Conservation (phyloP, 2,113 vertebrate species). For the Xyliphius kryptos region DNA sequence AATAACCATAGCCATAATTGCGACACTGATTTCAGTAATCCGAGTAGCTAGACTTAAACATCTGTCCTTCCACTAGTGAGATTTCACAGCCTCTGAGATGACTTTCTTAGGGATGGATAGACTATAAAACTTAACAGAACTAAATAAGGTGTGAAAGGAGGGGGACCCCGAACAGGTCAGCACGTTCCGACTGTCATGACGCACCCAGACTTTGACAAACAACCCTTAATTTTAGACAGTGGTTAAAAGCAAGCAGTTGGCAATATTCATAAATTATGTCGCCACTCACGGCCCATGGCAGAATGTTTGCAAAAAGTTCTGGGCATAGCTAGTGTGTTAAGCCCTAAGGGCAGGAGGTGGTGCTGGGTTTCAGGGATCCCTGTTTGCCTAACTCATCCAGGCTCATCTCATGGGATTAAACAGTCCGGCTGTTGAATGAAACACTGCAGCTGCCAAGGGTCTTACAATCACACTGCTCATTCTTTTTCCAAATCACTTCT, state of each 20-base stretch:
- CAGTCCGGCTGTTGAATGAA: slow-evolving; percentile 34
- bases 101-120: neutral
- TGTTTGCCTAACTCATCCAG: slow-evolving; percentile 38
- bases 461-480: slow-evolving; percentile 40
- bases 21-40: slow-evolving; percentile 4
- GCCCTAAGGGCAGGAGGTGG: slow-evolving; percentile 22
- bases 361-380: slow-evolving; percentile 34
- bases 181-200: slow-evolving; percentile 5
- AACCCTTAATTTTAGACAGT: slow-evolving; percentile 8
- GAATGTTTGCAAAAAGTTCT: slow-evolving; percentile 22
- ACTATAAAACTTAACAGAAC: slow-evolving; percentile 1
- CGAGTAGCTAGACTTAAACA: slow-evolving; percentile 8
- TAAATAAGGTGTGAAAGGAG: neutral
- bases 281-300: slow-evolving; percentile 16
- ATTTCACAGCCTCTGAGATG: neutral
- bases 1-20: neutral
- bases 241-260: slow-evolving; percentile 24
- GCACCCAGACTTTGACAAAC: slow-evolving; percentile 9
- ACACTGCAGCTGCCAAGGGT: slow-evolving; percentile 26
- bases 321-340: slow-evolving; percentile 18
- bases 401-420: slow-evolving; percentile 39
- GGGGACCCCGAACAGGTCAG: neutral
- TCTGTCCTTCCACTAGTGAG: neutral
- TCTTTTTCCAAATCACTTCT: slow-evolving; percentile 21
- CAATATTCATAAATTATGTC: slow-evolving; percentile 28